These are phyloP conservation scores for Premnoplex brunnescens DNA, from an alignment of 2,797 vertebrate genomes.

Conservation along the genomic window DNA sequence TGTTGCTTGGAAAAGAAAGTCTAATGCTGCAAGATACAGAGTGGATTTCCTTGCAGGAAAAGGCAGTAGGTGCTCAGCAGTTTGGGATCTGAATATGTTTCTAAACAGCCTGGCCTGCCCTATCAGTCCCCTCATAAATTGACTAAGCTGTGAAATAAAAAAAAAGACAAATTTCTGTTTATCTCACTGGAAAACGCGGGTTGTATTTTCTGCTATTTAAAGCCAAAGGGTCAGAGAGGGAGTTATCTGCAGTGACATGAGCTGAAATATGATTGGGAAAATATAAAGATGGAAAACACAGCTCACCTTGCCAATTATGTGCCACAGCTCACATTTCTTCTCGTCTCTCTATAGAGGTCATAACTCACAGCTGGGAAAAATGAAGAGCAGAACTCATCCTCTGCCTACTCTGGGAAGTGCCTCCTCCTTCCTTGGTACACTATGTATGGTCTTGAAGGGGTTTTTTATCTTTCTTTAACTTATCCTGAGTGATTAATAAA, in stretches of 20 bases:
- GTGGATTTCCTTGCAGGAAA: neutral
- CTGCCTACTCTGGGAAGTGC: neutral
- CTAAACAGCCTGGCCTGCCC: conserved; percentile 45
- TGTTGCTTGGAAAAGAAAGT: conserved; percentile 4
- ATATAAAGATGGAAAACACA: conserved; percentile 74
- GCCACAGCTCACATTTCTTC: conserved; percentile 44
- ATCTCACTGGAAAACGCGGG: conserved; percentile 78
- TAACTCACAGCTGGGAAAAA: conserved; percentile 49
- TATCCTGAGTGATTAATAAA: neutral
- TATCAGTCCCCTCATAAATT: conserved; percentile 53
- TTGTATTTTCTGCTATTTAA: conserved; percentile 78
- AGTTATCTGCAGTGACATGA: conserved; percentile 71
- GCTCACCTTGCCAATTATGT: conserved; percentile 61
- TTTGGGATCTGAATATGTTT: neutral
- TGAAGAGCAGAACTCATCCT: conserved; percentile 13
- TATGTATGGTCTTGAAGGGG: neutral
- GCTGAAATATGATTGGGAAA: conserved; percentile 77
- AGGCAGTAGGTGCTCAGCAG: neutral
- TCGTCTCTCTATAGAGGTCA: conserved; percentile 21
- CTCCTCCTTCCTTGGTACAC: neutral
- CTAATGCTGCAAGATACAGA: neutral
- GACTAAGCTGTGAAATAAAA: conserved; percentile 72
- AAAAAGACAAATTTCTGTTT: conserved; percentile 72
- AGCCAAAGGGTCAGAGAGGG: conserved; percentile 73
- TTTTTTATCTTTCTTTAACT: neutral